phyloP scores from a whole-genome alignment of 2,113 vertebrate species.

The Gymnobelideus leadbeateri region DNA sequence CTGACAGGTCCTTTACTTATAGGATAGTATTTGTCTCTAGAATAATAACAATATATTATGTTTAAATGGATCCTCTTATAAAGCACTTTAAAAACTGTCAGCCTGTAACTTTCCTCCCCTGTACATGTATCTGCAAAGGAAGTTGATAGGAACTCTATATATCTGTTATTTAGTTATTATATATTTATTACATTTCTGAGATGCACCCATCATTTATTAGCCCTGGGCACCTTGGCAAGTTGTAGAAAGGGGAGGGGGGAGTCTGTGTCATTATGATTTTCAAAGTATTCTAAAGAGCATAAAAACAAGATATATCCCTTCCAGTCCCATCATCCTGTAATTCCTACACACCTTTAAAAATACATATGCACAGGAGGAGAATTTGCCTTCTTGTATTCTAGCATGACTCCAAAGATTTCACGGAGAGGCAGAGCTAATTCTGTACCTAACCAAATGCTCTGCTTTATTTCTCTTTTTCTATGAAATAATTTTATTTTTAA shows the following conservation, averaged over 20 bases:
- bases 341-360: conserved; percentile 54
- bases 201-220: conserved; percentile 71
- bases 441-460: conserved; percentile 25
- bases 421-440: conserved; percentile 24
- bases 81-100: conserved; percentile 71
- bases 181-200: conserved; percentile 76
- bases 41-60: conserved; percentile 75
- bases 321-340: conserved; percentile 54
- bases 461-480: background rate
- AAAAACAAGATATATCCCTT: conserved; percentile 47
- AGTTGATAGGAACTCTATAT: conserved; percentile 68
- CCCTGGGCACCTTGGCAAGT: conserved; percentile 63
- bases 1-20: conserved; percentile 71
- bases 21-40: conserved; percentile 61
- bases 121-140: conserved; percentile 58
- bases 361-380: conserved; percentile 34
- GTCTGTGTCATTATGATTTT: conserved; percentile 56
- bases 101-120: conserved; percentile 56
- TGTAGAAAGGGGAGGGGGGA: conserved; percentile 46
- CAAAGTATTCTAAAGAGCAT: conserved; percentile 58
- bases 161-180: conserved; percentile 70
- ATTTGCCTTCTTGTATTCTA: background rate
- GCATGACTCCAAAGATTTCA: conserved; percentile 33
- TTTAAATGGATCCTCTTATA: conserved; percentile 71
- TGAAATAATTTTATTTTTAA: background rate